A percentile compares a stretch with the other conserved stretches of the same genome.
Conservation (phyloP, 2,797 vertebrate genomes). For the Parauchenoglanis ngamensis region DNA sequence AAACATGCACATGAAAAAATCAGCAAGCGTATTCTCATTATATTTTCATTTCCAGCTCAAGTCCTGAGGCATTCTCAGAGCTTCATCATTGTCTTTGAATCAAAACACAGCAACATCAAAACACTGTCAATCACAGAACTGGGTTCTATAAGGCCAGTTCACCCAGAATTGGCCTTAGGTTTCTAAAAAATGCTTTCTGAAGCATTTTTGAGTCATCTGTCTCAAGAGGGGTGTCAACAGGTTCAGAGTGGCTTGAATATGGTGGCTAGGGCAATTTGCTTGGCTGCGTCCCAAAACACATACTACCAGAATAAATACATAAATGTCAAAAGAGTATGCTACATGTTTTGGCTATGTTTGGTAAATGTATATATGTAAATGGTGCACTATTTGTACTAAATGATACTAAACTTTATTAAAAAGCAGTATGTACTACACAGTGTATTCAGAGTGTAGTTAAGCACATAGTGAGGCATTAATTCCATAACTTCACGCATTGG, state of each 20-base stretch:
- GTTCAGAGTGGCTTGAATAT: neutral
- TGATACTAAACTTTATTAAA: neutral
- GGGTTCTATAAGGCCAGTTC: conserved; percentile 15
- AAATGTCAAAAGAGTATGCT: neutral
- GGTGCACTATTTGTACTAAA: neutral
- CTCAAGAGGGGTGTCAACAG: neutral
- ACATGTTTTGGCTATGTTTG: conserved; percentile 10
- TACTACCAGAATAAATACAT: neutral
- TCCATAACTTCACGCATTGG: neutral
- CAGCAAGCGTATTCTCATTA: conserved; percentile 20
- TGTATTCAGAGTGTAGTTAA: neutral
- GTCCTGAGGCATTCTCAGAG: conserved; percentile 14
- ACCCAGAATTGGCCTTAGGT: neutral
- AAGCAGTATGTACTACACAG: neutral
- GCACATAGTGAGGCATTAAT: neutral
- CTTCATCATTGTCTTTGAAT: conserved; percentile 30
- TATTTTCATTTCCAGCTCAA: conserved; percentile 27
- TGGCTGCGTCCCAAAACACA: neutral
- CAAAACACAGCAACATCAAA: conserved; percentile 26
- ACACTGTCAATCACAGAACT: conserved; percentile 40
- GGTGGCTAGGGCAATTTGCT: neutral
- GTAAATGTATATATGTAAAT: neutral
- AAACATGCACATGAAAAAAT: conserved; percentile 25
- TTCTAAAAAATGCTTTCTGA: neutral
- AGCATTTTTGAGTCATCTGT: neutral